Evolutionary conservation across 2,888 invertebrate genomes (phyloP).

Genomic region (Blomia tropicalis): DNA sequence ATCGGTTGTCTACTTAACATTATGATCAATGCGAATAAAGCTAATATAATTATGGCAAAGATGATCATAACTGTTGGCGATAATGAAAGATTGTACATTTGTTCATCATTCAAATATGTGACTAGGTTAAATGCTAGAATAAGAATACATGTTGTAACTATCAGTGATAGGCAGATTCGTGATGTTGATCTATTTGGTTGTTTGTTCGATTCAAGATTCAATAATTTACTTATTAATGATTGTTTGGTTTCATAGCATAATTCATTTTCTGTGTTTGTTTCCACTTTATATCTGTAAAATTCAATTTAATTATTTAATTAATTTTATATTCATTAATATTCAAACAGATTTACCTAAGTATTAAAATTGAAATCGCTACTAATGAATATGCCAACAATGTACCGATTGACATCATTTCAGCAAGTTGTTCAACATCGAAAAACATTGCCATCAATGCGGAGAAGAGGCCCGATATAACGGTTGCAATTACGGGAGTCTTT

Average conservation of each 20-base stretch:
- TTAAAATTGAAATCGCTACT: constrained; percentile 3
- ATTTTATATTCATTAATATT: background rate
- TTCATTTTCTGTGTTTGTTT: background rate
- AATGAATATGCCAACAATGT: constrained; percentile 29
- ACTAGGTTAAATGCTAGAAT: background rate
- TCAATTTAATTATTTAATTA: background rate
- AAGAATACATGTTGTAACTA: background rate
- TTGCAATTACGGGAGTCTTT: constrained; percentile 40
- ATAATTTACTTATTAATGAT: background rate
- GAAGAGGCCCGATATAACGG: constrained; percentile 38
- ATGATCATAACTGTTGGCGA: background rate
- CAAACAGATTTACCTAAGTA: constrained; percentile 1
- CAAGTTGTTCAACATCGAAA: constrained; percentile 36
- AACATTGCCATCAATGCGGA: constrained; percentile 39
- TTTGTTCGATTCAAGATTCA: background rate
- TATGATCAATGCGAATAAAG: constrained; percentile 2
- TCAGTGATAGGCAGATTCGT: background rate
- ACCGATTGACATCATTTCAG: constrained; percentile 41
- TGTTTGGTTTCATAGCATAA: background rate
- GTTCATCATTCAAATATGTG: constrained; percentile 25
- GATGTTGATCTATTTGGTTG: background rate
- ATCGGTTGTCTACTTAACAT: constrained; percentile 15
- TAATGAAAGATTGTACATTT: constrained; percentile 26
- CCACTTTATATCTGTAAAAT: background rate
- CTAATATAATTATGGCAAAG: background rate